Evolutionary conservation across 2,888 invertebrate genomes (phyloP).

Genomic region (Cryptophagus acutangulus): DNA sequence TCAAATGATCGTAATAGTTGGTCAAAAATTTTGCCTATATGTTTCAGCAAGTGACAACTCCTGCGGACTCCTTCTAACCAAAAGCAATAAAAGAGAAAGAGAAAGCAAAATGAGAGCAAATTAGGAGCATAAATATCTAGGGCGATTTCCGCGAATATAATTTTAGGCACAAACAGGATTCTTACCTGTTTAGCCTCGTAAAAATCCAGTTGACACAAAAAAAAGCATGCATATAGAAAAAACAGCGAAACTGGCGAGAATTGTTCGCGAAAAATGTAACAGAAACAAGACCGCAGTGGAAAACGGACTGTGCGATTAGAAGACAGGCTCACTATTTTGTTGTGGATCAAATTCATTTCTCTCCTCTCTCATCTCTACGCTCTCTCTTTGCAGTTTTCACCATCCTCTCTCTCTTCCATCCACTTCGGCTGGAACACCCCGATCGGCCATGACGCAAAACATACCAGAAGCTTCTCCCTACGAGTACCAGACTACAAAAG

Average conservation of each 20-base stretch:
- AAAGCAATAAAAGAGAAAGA: conserved; percentile 12
- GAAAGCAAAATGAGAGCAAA: conserved; percentile 13
- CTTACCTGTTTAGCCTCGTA: conserved; percentile 44
- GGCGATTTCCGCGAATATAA: too few species aligned
- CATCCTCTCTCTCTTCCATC: conserved; percentile 49
- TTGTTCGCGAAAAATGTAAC: conserved; percentile 37
- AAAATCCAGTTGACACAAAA: conserved; percentile 34
- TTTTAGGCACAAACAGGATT: conserved; percentile 40
- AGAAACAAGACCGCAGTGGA: conserved; percentile 45
- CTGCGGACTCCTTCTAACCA: conserved; percentile 7
- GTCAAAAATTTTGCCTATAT: too few species aligned
- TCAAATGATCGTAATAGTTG: too few species aligned
- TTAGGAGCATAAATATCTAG: conserved; percentile 11
- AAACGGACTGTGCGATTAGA: conserved; percentile 49
- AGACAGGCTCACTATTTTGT: conserved; percentile 51
- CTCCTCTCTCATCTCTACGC: conserved; percentile 50
- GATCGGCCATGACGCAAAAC: conserved; percentile 36
- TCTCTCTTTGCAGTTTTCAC: conserved; percentile 50
- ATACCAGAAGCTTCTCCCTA: conserved; percentile 40
- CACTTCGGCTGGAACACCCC: conserved; percentile 41
- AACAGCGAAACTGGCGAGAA: conserved; percentile 29
- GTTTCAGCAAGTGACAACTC: not conserved
- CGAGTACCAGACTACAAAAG: conserved; percentile 37
- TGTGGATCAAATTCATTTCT: conserved; percentile 51
- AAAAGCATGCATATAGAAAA: conserved; percentile 41